Conservation (phyloP, 2,888 invertebrate species). For the Timandra comae region DNA sequence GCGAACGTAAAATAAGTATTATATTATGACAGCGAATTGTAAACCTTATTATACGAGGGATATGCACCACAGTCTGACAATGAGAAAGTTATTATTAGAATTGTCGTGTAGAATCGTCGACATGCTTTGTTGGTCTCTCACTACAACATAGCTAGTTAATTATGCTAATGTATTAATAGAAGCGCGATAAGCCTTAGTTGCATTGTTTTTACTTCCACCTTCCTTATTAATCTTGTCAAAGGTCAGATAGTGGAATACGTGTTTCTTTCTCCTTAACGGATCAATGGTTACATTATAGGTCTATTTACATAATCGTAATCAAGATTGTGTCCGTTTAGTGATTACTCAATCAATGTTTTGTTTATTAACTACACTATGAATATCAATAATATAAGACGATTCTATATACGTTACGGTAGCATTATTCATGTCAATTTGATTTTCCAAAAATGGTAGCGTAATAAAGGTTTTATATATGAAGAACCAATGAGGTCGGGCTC, state of each 20-base stretch:
- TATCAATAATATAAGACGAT: too few species aligned
- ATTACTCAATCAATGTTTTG: too few species aligned
- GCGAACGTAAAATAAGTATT: constrained; percentile 12
- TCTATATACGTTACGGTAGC: too few species aligned
- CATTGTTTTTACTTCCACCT: constrained; percentile 22
- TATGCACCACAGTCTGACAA: constrained; percentile 24
- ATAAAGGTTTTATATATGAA: too few species aligned
- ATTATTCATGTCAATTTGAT: too few species aligned
- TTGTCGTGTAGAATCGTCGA: constrained; percentile 30
- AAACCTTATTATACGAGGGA: constrained; percentile 26
- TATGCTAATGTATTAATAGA: constrained; percentile 37
- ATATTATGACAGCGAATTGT: constrained; percentile 24
- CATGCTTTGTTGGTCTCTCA: constrained; percentile 31
- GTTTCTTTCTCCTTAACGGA: constrained; percentile 15
- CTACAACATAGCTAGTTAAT: constrained; percentile 28
- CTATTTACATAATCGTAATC: too few species aligned
- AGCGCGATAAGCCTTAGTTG: constrained; percentile 20
- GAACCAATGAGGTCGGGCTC: constrained; percentile 33
- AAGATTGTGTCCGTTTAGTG: too few species aligned
- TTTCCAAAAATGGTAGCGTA: too few species aligned
- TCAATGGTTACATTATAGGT: constrained; percentile 6
- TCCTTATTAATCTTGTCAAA: constrained; percentile 28
- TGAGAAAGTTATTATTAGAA: constrained; percentile 39
- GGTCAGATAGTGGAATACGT: constrained; percentile 24
- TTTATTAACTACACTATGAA: constrained; percentile 9